Conservation (phyloP, 2,797 vertebrate genomes). For the Apogon talboti region DNA sequence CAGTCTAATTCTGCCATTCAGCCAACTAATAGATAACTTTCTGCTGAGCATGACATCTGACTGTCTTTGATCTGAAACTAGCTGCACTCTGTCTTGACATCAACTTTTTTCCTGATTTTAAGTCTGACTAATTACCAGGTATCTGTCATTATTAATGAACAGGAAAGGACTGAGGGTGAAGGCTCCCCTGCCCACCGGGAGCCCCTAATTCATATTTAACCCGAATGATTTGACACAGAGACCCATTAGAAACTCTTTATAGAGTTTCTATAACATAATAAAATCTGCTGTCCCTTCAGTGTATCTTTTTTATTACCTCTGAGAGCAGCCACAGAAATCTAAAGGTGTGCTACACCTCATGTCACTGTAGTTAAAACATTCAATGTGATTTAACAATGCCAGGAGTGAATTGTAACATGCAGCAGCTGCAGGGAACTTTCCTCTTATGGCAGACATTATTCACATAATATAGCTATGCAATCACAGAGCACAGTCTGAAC, state of each 20-base stretch:
- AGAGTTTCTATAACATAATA: constrained; percentile 41
- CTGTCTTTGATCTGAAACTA: constrained; percentile 53
- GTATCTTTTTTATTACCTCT: constrained; percentile 55
- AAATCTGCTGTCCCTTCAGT: constrained; percentile 51
- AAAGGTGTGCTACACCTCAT: constrained; percentile 16
- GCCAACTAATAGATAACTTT: constrained; percentile 31
- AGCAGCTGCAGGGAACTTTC: constrained; percentile 24
- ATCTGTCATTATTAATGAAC: constrained; percentile 54
- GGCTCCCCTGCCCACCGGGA: constrained; percentile 22
- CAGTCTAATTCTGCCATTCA: constrained; percentile 14
- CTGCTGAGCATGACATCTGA: constrained; percentile 40
- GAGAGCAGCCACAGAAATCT: constrained; percentile 48
- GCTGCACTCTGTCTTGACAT: constrained; percentile 28
- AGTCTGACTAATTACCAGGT: constrained; percentile 42
- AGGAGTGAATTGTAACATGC: constrained; percentile 34
- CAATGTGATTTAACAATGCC: constrained; percentile 55
- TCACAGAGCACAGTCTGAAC: constrained; percentile 34
- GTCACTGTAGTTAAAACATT: constrained; percentile 43
- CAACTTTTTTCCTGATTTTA: constrained; percentile 37
- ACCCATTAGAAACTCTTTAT: constrained; percentile 47
- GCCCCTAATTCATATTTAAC: constrained; percentile 48
- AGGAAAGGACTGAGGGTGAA: constrained; percentile 38
- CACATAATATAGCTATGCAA: constrained; percentile 48
- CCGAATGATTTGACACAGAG: constrained; percentile 40
- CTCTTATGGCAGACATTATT: constrained; percentile 39